Evolutionary conservation across 2,797 vertebrate species (phyloP), one percentile per base, ranked within the genome.

Genomic region (Carapus acus): DNA sequence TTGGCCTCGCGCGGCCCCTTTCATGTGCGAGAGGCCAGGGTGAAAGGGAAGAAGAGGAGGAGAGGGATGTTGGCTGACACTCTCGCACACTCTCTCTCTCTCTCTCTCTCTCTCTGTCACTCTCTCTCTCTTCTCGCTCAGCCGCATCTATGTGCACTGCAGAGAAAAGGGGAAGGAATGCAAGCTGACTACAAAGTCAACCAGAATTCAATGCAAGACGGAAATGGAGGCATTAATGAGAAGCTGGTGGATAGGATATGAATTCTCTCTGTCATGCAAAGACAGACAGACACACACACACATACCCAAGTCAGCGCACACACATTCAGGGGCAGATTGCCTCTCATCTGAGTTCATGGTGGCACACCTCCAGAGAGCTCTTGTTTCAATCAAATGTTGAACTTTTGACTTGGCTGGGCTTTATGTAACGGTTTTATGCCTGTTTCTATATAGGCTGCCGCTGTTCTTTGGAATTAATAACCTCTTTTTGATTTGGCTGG

Each of bases 1-100:
- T 51, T 74, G 67, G 77, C 78, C 79, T 52, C 66, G 76, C 17
- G 73, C 74, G 64, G 77, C 65, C 66, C 78, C 82, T 85, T 85
- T 85, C 83, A 85, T 83, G 81, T 87, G 71, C 69, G 31, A 72
- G 82, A 74, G 85, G 83, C 84, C 77, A 34, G 72, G 74, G 73
- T 73, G 69, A 78, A 71, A 63, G 78, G 73, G 58, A 69, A 59
- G 67, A 73, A 53, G 67, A 73, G 69, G 69, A 70, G 58, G 70
- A 69, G 70, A 66, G 62, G 65, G 74, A 81, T 54, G 58, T 63
- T 48, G 71, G 70, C 58, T 49, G 58, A 59, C 58, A 65, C 65
- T 52, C 49, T 46, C 27, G 55, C 58, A 58, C 61, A 63, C 45
- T 48, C 19, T 39, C 16, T 22, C 41, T 54, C 39, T 22, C 55